Evolutionary conservation across 2,888 invertebrate genomes (phyloP), one percentile per base, ranked within the genome.

Genomic region (Noctua pronuba): DNA sequence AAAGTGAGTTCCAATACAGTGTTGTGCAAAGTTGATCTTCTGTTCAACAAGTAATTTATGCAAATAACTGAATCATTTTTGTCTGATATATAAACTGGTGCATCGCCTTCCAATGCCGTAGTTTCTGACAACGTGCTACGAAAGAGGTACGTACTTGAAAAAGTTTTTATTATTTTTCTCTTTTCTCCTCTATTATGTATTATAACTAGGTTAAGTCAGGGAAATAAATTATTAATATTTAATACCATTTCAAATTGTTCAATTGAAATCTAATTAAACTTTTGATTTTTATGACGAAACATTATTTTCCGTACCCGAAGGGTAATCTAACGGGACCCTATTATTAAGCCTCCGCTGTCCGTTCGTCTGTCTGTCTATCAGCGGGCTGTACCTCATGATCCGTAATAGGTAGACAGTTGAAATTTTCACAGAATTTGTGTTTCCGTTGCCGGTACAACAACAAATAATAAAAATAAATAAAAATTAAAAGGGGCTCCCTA

Each of bases 21-120:
- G 1, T 49, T 64, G n/a, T 16, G 6, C 41, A 7, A 64, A 75
- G 44, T 83, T 41, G 31, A 52, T 0, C 60, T 83, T 83, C 85
- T 83, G 82, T 8, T 11, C 5, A 16, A n/a, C 16, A 31, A 44
- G 1, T 52, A 72, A 11, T 21, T 4, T 41, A 13, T 49, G 31
- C 38, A 67, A 73, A 77, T 75, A 80, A 62, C 73, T 88, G 87
- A 88, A 73, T 86, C 85, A 88, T 80, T 77, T 77, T 79, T 75
- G 70, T 58, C 75, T 62, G 75, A 79, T 88, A 88, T 88, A 88
- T 83, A 88, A 79, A 85, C 28, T 11, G 76, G 28, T 31, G 31
- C 74, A 35, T 35, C 66, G 68, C 41, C 24, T 46, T 72, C 35
- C 7, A 10, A n/a, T n/a, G 7, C 8, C 21, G 60, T n/a, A 67